Conservation (phyloP, 2,113 vertebrate species). For the Corythornis madagascariensis region DNA sequence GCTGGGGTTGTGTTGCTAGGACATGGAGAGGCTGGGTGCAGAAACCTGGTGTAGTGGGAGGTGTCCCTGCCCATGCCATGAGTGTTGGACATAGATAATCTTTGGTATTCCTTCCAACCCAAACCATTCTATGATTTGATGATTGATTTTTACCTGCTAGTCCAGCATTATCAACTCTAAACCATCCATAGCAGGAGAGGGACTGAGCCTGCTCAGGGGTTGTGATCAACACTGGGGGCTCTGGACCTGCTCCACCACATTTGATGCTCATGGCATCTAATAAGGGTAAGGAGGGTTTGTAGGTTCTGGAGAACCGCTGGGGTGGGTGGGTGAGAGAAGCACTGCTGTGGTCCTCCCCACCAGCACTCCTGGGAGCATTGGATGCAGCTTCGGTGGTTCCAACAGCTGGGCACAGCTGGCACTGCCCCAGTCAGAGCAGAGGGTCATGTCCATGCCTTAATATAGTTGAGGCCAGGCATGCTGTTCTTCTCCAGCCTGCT, state of each 20-base stretch:
- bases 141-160: not conserved
- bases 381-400: not conserved
- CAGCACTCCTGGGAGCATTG: too few relatives aligned
- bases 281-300: not conserved
- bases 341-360: rapidly evolving
- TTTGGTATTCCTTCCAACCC: not conserved
- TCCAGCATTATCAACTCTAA: not conserved
- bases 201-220: not conserved
- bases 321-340: not conserved
- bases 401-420: not conserved
- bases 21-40: not conserved
- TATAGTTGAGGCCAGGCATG: rapidly evolving
- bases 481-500: not conserved
- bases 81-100: too few relatives aligned
- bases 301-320: not conserved
- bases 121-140: not conserved
- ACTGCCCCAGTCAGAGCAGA: rapidly evolving
- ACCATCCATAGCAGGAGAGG: not conserved
- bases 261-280: not conserved
- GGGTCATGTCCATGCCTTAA: not conserved
- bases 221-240: not conserved
- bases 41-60: not conserved
- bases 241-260: not conserved
- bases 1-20: not conserved
- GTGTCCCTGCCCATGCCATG: not conserved